Percentiles rank a stretch among this genome's conserved stretches.
phyloP scores from a whole-genome alignment of 1,140 invertebrate genomes.

The Brachionus calyciflorus region DNA sequence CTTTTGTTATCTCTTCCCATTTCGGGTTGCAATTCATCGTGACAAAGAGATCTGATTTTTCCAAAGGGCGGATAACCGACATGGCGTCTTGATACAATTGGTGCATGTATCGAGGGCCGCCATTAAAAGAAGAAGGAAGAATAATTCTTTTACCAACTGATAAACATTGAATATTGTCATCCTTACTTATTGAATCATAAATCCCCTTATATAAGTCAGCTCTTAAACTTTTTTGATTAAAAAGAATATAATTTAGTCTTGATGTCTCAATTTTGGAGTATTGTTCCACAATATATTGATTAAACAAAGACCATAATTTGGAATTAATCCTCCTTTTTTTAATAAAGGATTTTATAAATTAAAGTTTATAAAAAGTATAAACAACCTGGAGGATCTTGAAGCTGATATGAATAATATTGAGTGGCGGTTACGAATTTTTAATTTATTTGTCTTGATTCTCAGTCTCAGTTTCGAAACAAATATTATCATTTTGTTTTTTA shows the following conservation, averaged over 20 bases:
- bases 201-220: conserved; percentile 12
- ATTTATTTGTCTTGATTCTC: background rate
- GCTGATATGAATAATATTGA: conserved; percentile 21
- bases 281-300: conserved; percentile 13
- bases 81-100: conserved; percentile 48
- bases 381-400: background rate
- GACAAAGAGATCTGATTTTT: conserved; percentile 50
- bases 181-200: background rate
- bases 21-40: conserved; percentile 53
- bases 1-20: conserved; percentile 56
- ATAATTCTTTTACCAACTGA: background rate
- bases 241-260: conserved; percentile 49
- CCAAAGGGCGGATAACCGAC: conserved; percentile 47
- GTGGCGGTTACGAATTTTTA: background rate
- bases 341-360: background rate
- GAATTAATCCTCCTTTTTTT: background rate
- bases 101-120: conserved; percentile 3
- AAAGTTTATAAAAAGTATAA: background rate
- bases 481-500: background rate
- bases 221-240: conserved; percentile 30
- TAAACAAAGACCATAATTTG: background rate
- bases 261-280: conserved; percentile 53
- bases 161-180: background rate
- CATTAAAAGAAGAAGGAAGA: conserved; percentile 11
- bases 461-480: background rate